Evolutionary conservation across 2,113 vertebrate genomes (phyloP).

Genomic region (Odontophorus gujanensis): DNA sequence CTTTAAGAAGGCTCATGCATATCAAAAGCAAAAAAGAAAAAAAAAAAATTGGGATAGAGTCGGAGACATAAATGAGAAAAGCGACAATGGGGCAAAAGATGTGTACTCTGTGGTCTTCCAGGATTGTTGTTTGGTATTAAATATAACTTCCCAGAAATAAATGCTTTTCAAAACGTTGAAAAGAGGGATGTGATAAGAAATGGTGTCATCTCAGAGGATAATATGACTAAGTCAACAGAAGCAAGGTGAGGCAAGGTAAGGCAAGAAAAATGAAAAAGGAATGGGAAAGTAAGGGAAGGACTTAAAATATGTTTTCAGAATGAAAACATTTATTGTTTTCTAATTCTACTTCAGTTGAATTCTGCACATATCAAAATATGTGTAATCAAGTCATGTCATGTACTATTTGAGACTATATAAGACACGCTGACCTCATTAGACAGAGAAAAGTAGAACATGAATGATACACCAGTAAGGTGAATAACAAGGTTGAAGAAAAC

Average conservation of each 20-base stretch:
- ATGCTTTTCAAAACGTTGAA: conserved; percentile 3
- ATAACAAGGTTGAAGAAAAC: conserved; percentile 13
- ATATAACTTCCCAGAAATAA: background rate
- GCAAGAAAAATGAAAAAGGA: background rate
- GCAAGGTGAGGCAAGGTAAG: background rate
- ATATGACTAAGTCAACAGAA: background rate
- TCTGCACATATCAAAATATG: background rate
- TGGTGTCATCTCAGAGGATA: background rate
- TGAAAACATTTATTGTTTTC: background rate
- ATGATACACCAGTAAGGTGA: background rate
- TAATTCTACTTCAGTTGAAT: background rate
- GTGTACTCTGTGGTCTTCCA: background rate
- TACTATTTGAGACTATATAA: background rate
- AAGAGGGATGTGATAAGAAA: background rate
- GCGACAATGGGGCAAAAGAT: background rate
- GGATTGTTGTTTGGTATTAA: background rate
- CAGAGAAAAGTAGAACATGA: background rate
- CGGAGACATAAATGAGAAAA: background rate
- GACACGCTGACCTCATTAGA: background rate
- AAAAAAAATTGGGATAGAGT: background rate
- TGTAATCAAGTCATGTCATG: background rate
- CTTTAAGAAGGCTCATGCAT: background rate
- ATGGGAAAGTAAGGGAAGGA: background rate
- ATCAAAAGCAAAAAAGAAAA: background rate
- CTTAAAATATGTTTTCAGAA: background rate